Conservation (phyloP, 1,140 invertebrate genomes). For the Bombus soroeensis region DNA sequence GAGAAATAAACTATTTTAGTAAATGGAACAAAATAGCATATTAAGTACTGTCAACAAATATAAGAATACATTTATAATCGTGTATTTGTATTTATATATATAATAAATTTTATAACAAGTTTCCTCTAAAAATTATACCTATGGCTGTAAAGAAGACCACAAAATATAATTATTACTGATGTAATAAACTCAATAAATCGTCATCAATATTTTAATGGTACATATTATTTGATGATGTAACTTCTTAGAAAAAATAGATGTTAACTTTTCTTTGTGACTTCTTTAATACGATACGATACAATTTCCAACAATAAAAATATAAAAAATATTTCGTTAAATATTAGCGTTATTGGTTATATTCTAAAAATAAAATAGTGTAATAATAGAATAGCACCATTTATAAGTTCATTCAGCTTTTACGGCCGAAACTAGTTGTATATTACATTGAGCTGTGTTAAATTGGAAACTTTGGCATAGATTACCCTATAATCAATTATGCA, state of each 20-base stretch:
- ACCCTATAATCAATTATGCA: constrained; percentile 28
- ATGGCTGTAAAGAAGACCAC: neutral
- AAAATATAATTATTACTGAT: neutral
- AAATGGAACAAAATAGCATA: neutral
- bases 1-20: neutral
- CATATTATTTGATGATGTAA: neutral
- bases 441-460: neutral
- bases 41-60: constrained; percentile 6
- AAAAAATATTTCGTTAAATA: constrained; percentile 37
- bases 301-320: constrained; percentile 31
- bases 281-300: constrained; percentile 5
- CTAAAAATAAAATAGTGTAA: constrained; percentile 32
- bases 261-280: neutral
- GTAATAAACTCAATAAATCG: neutral
- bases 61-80: neutral
- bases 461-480: constrained; percentile 37
- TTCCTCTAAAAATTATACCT: neutral
- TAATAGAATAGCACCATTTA: constrained; percentile 41
- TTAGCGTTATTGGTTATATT: constrained; percentile 18
- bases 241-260: neutral
- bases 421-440: constrained; percentile 3
- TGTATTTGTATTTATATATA: neutral
- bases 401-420: constrained; percentile 18
- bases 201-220: neutral
- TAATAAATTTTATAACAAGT: neutral